phyloP scores from a whole-genome alignment of 2,888 invertebrate species.

The Nebria salina region DNA sequence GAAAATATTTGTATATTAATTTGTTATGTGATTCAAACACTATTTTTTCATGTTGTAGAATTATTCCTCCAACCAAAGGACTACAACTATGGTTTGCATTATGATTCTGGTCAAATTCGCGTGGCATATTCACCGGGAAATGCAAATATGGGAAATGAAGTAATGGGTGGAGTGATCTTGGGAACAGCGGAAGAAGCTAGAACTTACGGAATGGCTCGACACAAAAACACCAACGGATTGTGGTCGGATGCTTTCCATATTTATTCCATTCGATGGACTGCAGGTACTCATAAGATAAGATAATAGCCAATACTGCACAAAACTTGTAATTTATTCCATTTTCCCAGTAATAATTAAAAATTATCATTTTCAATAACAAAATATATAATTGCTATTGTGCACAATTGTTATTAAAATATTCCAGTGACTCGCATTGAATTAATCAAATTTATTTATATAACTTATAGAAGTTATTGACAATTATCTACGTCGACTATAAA shows the following conservation, averaged over 20 bases:
- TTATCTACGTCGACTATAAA: not conserved
- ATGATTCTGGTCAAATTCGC: slow-evolving; percentile 76
- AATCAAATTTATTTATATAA: not conserved
- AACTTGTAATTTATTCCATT: not conserved
- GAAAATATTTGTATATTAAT: not conserved
- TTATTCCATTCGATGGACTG: slow-evolving; percentile 68
- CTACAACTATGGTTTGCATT: slow-evolving; percentile 69
- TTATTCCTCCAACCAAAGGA: slow-evolving; percentile 72
- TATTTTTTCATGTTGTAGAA: slow-evolving; percentile 61
- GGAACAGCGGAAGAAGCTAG: slow-evolving; percentile 54
- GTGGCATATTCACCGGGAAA: slow-evolving; percentile 78
- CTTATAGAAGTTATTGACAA: too few species aligned
- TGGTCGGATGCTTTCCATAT: slow-evolving; percentile 68
- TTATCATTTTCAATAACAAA: too few species aligned
- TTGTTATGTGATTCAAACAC: not conserved
- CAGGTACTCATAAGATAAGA: slow-evolving; percentile 55
- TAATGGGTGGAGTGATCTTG: slow-evolving; percentile 57
- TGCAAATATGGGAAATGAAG: slow-evolving; percentile 54
- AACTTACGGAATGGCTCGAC: slow-evolving; percentile 54
- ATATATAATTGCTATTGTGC: not conserved
- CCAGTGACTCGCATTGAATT: not conserved
- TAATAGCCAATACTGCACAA: not conserved
- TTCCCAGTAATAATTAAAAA: not conserved
- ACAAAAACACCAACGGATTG: slow-evolving; percentile 43
- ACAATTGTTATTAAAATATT: not conserved